phyloP scores from a whole-genome alignment of 2,113 vertebrate species.

The Jaculus jaculus region DNA sequence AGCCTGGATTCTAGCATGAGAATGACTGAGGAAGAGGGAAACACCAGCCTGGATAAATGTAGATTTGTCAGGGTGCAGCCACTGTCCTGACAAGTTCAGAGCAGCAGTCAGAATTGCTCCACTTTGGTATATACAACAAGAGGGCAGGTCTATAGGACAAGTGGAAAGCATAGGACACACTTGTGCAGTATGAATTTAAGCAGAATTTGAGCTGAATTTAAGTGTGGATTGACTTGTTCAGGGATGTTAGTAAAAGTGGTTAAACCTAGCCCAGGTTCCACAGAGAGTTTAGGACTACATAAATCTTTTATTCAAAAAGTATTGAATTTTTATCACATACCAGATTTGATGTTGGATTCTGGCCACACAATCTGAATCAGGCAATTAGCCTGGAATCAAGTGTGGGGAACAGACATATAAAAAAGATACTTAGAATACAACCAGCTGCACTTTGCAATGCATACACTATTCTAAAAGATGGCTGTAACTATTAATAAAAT shows the following conservation, averaged over 20 bases:
- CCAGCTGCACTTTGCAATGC: conserved; percentile 59
- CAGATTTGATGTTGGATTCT: conserved; percentile 60
- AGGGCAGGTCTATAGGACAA: no score
- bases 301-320: conserved; percentile 72
- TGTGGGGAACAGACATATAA: conserved; percentile 61
- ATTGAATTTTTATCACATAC: conserved; percentile 61
- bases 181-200: not conserved
- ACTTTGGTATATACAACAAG: not conserved
- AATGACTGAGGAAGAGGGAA: not conserved
- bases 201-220: not conserved
- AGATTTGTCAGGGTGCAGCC: not conserved
- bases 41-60: not conserved
- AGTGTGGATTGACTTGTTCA: not conserved
- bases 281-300: conserved; percentile 49
- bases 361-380: conserved; percentile 55
- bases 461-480: conserved; percentile 50
- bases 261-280: not conserved
- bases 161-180: not conserved
- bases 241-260: not conserved
- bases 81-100: not conserved
- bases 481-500: conserved; percentile 61
- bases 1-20: not conserved
- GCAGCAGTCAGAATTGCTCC: not conserved
- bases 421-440: conserved; percentile 63
- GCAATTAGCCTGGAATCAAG: conserved; percentile 71